Evolutionary conservation across 37 sponge, comb jelly and placozoan species (phyloP).

Genomic region (Haliclona indistincta): DNA sequence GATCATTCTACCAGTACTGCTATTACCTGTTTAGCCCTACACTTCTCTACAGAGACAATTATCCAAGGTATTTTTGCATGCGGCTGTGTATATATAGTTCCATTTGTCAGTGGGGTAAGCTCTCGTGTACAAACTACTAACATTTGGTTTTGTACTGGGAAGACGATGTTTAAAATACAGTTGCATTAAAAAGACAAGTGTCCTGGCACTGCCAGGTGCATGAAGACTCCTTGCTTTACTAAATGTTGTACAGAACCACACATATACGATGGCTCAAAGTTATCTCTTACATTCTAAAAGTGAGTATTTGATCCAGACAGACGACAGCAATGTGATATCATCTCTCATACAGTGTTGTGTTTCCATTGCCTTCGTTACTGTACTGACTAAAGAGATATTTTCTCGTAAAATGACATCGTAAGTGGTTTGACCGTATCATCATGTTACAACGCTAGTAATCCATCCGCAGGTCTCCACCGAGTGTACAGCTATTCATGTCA

Average conservation of each 20-base stretch:
- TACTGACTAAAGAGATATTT: conserved; percentile 49
- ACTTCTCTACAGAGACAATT: conserved; percentile 78
- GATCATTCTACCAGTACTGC: conserved; percentile 66
- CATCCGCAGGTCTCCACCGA: not conserved
- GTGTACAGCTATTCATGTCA: conserved; percentile 5
- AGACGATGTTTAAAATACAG: no score
- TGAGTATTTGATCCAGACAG: conserved; percentile 5
- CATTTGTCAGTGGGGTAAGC: conserved; percentile 12
- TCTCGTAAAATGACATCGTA: conserved; percentile 5
- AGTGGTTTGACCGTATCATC: not conserved
- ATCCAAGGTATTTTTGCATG: conserved; percentile 61
- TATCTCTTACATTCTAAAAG: conserved; percentile 34
- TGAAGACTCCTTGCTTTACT: not conserved
- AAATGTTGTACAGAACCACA: conserved; percentile 15
- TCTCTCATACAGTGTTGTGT: conserved; percentile 32
- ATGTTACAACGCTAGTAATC: not conserved
- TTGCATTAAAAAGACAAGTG: no score
- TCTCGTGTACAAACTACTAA: no score
- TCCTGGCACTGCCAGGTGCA: not conserved
- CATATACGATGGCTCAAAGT: conserved; percentile 16
- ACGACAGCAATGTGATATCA: not conserved
- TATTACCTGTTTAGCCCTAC: conserved; percentile 91
- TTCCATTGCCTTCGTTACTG: conserved; percentile 32
- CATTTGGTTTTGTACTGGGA: no score
- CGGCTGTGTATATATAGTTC: no score